Base-by-base conservation (phyloP, 2,113 vertebrate genomes). In the Clinocottus analis region DNA sequence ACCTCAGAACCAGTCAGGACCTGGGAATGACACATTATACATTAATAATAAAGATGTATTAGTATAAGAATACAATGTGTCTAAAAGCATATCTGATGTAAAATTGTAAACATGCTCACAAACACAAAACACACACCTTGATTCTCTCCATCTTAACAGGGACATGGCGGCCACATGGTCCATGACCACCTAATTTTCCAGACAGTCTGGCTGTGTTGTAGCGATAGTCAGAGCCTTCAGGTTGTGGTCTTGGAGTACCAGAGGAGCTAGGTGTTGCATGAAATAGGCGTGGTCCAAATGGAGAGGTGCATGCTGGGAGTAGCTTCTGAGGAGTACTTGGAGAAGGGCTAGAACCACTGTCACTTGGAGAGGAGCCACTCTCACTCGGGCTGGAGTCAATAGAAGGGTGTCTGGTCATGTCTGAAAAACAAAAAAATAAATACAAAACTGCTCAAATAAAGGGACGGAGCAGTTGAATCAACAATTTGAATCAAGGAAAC, bases 151-250 rank as follows among this genome's bases (percentile, higher is more conserved):
- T 95, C 80, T 95, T 93, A 37, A 91, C 87, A 58, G 84, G 92
- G 9, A 85, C 55, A n/a, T 80, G 80, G 75, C 88, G 94, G 29
- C 91, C 90, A 72, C 85, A 94, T 23, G 84, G 82, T 76, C 88
- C 94, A 88, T 91, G 92, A 64, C 93, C 93, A 10, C 85, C 93
- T 43, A 92, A 85, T 74, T 58, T 94, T 60, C 90, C 94, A 2
- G 90, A 92, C 68, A 91, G 79, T 65, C 93, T 90, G 72, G 84
- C 74, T 0, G 2, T 86, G 91, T 85, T 1, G 39, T 84, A 90
- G 41, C 93, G 93, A 79, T 86, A 77, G 25, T 95, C 94, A 0
- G 93, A 91, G 19, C 97, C 97, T 88, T 98, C 97, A 0, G 97
- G 97, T 21, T 96, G 97, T 25, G 97, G 97, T 71, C 97, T 93